Evolutionary conservation across 2,888 invertebrate genomes (phyloP).

Genomic region (Brenthis daphne): DNA sequence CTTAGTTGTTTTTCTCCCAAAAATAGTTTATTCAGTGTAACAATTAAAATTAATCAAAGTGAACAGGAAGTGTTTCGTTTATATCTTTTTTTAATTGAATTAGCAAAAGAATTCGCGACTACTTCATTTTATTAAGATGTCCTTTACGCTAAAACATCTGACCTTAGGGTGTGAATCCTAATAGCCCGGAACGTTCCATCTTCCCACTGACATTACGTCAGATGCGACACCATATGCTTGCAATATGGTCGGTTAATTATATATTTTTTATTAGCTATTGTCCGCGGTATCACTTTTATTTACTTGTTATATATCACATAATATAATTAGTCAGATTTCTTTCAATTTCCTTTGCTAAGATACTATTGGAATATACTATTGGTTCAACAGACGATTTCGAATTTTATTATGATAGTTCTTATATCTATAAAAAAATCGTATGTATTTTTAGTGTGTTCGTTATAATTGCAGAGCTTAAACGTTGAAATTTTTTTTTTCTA

Average conservation of each 20-base stretch:
- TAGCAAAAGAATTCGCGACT: background rate
- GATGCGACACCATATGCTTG: conserved; percentile 12
- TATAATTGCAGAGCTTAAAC: too few relatives aligned
- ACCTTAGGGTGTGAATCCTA: conserved; percentile 24
- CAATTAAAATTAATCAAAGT: background rate
- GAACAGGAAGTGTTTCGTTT: background rate
- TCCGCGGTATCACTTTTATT: background rate
- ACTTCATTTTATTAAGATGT: conserved; percentile 11
- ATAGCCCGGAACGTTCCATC: conserved; percentile 32
- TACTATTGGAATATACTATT: too few relatives aligned
- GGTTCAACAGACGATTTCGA: too few relatives aligned
- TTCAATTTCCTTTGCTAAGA: too few relatives aligned
- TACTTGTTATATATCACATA: background rate
- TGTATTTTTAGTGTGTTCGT: too few relatives aligned
- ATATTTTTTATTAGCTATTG: background rate
- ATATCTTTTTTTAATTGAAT: background rate
- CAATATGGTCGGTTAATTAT: conserved; percentile 16
- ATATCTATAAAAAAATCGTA: too few relatives aligned
- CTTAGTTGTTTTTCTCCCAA: too few relatives aligned
- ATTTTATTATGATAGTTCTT: too few relatives aligned
- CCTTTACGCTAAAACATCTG: conserved; percentile 17
- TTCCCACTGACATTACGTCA: conserved; percentile 30
- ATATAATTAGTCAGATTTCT: background rate
- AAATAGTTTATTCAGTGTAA: too few relatives aligned
- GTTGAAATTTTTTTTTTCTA: too few relatives aligned